phyloP scores from a whole-genome alignment of 2,888 invertebrate species.

The Uropetala carovei region DNA sequence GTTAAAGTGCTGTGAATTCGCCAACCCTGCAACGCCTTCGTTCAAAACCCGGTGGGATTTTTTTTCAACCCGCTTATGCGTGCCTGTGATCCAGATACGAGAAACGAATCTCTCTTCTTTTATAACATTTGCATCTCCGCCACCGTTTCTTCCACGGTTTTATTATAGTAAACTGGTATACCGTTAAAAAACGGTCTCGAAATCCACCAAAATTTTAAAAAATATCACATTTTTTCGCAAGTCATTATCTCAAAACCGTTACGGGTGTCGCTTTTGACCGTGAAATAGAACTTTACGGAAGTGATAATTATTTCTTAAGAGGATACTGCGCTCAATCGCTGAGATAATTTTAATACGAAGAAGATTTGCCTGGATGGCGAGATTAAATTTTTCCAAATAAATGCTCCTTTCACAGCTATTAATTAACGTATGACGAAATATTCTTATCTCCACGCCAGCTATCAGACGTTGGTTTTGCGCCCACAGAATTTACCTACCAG shows the following conservation, averaged over 20 bases:
- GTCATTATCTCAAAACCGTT: constrained; percentile 4
- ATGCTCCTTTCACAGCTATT: too few species aligned
- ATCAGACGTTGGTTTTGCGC: too few species aligned
- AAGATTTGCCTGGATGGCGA: background rate
- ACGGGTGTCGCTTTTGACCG: background rate
- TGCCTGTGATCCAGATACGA: background rate
- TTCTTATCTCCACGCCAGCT: too few species aligned
- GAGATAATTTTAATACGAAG: background rate
- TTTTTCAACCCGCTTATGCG: background rate
- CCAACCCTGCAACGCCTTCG: background rate
- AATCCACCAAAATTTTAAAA: background rate
- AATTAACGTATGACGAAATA: too few species aligned
- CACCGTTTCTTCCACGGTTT: constrained; percentile 9
- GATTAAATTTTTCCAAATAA: too few species aligned
- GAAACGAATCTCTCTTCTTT: background rate
- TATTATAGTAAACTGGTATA: constrained; percentile 12
- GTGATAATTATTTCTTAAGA: background rate
- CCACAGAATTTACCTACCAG: too few species aligned
- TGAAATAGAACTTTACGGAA: background rate
- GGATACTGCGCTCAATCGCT: background rate
- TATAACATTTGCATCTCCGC: background rate
- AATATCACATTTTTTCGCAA: background rate
- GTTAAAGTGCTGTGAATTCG: background rate
- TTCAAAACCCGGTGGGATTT: background rate
- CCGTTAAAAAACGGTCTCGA: constrained; percentile 46